Base-by-base conservation (phyloP, 2,797 vertebrate genomes). In the Leuciscus waleckii region DNA sequence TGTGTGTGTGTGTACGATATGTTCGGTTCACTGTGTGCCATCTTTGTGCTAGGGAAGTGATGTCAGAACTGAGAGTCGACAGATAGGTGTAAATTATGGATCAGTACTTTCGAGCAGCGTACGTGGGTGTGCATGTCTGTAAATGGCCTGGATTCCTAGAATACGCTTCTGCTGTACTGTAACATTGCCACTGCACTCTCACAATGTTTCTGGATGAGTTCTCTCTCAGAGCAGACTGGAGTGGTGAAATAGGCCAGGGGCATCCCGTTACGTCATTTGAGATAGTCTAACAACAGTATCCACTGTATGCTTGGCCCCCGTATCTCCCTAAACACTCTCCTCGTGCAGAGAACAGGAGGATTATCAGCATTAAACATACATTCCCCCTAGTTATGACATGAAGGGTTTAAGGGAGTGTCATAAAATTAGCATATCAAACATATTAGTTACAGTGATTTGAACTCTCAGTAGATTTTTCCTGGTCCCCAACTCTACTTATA, bases 121-220 rank as follows among this genome's bases (percentile, higher is more conserved):
- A 26, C 70, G 58, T 51, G 63, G 74, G 79, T 63, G 32, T 82
- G 41, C 71, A 39, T 8, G 14, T 81, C 81, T 49, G 13, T 79
- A 75, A 80, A 73, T 87, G 87, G 79, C 67, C 85, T 88, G 88
- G 85, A 84, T 89, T 86, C 83, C 85, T 87, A 81, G 67, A 87
- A 87, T 83, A 77, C 78, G 14, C 85, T 82, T 68, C 76, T 74
- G 69, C 70, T 76, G 68, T 89, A 51, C 58, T 76, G 79, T 85
- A 89, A 86, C 84, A 58, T 81, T 49, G 87, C 74, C 54, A 71
- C 71, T 81, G 51, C 87, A 86, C 87, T 89, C 86, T 71, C 83
- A 88, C 88, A 90, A 89, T 85, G 85, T 91, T 85, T 87, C 76
- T 81, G 82, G 83, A 63, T 85, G 87, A 83, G 77, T 79, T 76